phyloP scores from a whole-genome alignment of 2,113 vertebrate genomes.

The Muntiacus muntjak region DNA sequence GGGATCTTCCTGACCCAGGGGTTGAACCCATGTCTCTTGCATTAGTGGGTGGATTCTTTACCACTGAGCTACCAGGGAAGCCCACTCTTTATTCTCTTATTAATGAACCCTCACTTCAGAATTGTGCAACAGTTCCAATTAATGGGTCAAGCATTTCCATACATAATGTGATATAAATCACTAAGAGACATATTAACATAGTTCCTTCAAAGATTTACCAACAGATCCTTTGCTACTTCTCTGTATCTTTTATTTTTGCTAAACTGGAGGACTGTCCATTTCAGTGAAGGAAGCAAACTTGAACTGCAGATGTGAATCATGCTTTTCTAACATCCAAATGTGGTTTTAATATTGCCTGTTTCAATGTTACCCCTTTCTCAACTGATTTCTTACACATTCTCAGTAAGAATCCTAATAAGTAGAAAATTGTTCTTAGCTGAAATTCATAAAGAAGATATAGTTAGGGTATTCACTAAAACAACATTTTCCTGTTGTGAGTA shows the following conservation, averaged over 20 bases:
- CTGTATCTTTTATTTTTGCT: neutral
- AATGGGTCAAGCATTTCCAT: neutral
- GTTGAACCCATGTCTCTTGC: neutral
- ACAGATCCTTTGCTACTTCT: neutral
- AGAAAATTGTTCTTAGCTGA: neutral
- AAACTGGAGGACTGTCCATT: neutral
- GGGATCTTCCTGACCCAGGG: neutral
- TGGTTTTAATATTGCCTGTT: neutral
- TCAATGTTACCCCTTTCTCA: neutral
- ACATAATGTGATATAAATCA: neutral
- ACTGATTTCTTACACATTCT: neutral
- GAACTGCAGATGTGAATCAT: neutral
- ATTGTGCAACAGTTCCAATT: neutral
- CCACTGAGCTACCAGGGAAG: neutral
- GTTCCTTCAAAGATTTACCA: neutral
- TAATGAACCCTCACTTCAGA: neutral
- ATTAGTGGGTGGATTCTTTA: neutral
- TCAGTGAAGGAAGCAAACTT: neutral
- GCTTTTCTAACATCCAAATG: neutral
- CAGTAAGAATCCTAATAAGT: neutral
- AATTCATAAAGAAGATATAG: neutral
- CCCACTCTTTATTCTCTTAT: neutral
- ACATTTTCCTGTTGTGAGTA: neutral
- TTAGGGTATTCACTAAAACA: neutral
- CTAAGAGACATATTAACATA: neutral